Evolutionary conservation across 1,140 invertebrate species (phyloP), one percentile per base, ranked within the genome.

Genomic region (Ctenoplectra terminalis): DNA sequence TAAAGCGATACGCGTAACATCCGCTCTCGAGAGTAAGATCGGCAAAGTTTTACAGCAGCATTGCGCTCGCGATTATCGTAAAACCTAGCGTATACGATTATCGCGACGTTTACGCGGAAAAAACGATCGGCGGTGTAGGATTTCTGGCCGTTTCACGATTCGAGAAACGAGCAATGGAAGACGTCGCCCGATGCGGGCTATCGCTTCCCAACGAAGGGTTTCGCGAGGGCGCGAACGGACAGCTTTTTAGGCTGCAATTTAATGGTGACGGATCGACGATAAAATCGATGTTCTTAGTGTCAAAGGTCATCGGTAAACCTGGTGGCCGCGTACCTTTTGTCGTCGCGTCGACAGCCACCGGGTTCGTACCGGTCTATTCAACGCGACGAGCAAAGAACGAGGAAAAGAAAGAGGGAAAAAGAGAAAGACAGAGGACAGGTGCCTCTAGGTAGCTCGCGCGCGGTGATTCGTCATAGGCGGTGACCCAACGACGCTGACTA

Each of bases 201-300:
- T 3, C n/a, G n/a, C n/a, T n/a, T n/a, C n/a, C n/a, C n/a, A n/a
- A n/a, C n/a, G n/a, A n/a, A n/a, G n/a, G n/a, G n/a, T n/a, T n/a
- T n/a, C n/a, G n/a, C 17, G 31, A 11, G 17, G 20, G 6, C 29
- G 15, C 20, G 52, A 13, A 8, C 29, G 40, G n/a, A 15, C 31
- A 8, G 56, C 31, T 69, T 70, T 76, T 20, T 67, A 46, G 48
- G n/a, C 17, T 37, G 34, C 60, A 52, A 78, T 80, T 72, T 76
- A 84, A 90, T 82, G 71, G 71, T 91, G 90, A 91, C 85, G 67
- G 89, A 91, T 91, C 83, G 88, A 87, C 84, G 80, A 26, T 29
- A 29, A 13, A 34, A 83, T 89, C 73, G 80, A 85, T 84, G 73
- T 77, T 29, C 63, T 13, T 20, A 58, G 80, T 78, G 75, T 88